Conservation (phyloP, 2,113 vertebrate species). For the Gorsachius goisagi region DNA sequence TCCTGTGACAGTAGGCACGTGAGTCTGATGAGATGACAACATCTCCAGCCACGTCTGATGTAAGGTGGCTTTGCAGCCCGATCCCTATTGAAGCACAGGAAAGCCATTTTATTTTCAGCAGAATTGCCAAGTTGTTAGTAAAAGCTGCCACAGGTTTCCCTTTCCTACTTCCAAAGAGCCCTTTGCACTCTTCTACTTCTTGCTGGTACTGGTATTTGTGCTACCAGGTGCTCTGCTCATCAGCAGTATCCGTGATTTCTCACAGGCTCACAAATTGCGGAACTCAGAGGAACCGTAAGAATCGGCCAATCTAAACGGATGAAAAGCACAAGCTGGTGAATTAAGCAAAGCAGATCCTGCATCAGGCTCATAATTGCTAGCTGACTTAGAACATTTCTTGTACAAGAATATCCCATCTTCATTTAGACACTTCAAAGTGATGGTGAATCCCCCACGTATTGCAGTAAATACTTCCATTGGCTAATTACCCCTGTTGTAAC, state of each 20-base stretch:
- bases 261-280: constrained; percentile 24
- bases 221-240: constrained; percentile 19
- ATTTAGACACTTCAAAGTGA: constrained; percentile 62
- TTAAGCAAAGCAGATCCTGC: constrained; percentile 55
- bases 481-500: constrained; percentile 52
- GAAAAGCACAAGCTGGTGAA: constrained; percentile 64
- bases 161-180: background rate
- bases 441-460: constrained; percentile 21
- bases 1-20: background rate
- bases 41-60: background rate
- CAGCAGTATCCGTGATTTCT: constrained; percentile 20
- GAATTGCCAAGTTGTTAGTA: background rate
- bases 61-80: background rate
- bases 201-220: background rate
- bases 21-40: background rate
- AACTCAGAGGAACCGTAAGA: constrained; percentile 39
- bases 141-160: background rate
- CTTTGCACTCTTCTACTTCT: background rate
- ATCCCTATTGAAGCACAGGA: background rate
- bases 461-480: constrained; percentile 49
- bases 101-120: background rate
- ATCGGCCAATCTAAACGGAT: constrained; percentile 55
- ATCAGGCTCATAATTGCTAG: constrained; percentile 52
- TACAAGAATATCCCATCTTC: constrained; percentile 57
- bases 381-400: constrained; percentile 63